Evolutionary conservation across 92 coral and sea anemone species (phyloP), one percentile per base, ranked within the genome.

Genomic region (Pocillopora grandis): DNA sequence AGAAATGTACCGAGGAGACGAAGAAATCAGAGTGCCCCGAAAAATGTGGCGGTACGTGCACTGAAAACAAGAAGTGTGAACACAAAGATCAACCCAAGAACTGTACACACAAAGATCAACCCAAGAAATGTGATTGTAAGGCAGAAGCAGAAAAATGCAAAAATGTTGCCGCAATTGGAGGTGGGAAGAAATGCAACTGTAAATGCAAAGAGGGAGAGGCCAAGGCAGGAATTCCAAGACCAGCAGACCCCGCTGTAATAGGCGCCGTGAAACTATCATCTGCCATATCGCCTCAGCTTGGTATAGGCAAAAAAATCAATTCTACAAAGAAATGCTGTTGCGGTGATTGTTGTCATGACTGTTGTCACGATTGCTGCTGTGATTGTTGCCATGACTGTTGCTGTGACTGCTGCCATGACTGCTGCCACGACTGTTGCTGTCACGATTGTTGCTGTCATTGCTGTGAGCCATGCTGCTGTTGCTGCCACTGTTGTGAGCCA

Each of bases 371-470:
- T 49, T 84, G 87, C 62, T 75, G 87, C 62, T 74, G 83, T 58
- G 90, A 84, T 61, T 88, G 93, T 20, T 90, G 93, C 66, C 89
- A 88, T 52, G 91, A 84, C 16, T 90, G 93, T 58, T 52, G 81
- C 71, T 42, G 65, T 12, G 68, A 83, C 36, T 81, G 92, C 60
- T 88, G 95, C 27, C 83, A 80, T 57, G 90, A 89, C 9, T 86
- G 88, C 78, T 91, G 94, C 63, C 87, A 90, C 35, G 89, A 91
- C 42, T 83, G 94, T 55, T 86, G 94, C 69, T 93, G 96, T 63
- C 70, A 76, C 62, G 66, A 72, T 42, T 91, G 94, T 62, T 90
- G 94, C 68, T 90, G 95, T 58, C 77, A 86, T 19, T 88, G 91
- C 71, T 70, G 78, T 49, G 84, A 72, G 64, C 31, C 31, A 27